A percentile compares a stretch with the other conserved stretches of the same genome.
Evolutionary conservation across 1,140 invertebrate genomes (phyloP).

Genomic region (Cotesia glomerata): DNA sequence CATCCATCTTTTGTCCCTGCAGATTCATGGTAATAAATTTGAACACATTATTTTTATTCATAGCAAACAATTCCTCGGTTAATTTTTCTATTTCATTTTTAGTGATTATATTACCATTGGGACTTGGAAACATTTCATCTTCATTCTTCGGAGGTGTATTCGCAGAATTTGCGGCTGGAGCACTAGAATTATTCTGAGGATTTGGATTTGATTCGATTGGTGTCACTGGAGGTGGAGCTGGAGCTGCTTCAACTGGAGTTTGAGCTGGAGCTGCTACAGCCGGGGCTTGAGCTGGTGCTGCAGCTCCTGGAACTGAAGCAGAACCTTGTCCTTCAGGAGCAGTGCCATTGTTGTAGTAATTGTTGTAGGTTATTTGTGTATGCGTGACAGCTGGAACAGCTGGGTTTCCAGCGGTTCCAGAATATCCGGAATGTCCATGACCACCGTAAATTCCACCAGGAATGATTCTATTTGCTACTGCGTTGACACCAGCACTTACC

Average conservation of each 20-base stretch:
- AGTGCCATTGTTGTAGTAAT: constrained; percentile 58
- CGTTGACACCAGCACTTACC: constrained; percentile 58
- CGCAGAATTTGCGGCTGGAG: background rate
- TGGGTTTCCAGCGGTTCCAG: constrained; percentile 18
- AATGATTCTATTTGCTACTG: constrained; percentile 55
- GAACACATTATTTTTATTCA: constrained; percentile 60
- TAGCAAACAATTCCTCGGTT: constrained; percentile 54
- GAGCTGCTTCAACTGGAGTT: constrained; percentile 15
- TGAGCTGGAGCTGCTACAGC: constrained; percentile 30
- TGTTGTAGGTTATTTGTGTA: constrained; percentile 59
- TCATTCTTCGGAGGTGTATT: background rate
- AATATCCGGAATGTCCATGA: constrained; percentile 31
- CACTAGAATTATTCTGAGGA: constrained; percentile 25
- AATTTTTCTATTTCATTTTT: constrained; percentile 58
- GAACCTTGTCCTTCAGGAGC: constrained; percentile 26
- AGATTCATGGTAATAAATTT: constrained; percentile 58
- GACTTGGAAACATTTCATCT: constrained; percentile 42
- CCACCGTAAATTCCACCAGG: constrained; percentile 58
- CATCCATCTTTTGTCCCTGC: constrained; percentile 59
- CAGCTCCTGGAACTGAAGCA: constrained; percentile 25
- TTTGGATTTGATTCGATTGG: constrained; percentile 22
- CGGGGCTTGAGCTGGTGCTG: constrained; percentile 11
- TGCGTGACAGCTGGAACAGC: constrained; percentile 42
- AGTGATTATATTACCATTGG: constrained; percentile 48
- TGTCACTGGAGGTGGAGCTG: constrained; percentile 26